These are phyloP conservation scores for Drosophila quasianomalipes DNA, from an alignment of 2,888 invertebrate species.

Conservation along the genomic window DNA sequence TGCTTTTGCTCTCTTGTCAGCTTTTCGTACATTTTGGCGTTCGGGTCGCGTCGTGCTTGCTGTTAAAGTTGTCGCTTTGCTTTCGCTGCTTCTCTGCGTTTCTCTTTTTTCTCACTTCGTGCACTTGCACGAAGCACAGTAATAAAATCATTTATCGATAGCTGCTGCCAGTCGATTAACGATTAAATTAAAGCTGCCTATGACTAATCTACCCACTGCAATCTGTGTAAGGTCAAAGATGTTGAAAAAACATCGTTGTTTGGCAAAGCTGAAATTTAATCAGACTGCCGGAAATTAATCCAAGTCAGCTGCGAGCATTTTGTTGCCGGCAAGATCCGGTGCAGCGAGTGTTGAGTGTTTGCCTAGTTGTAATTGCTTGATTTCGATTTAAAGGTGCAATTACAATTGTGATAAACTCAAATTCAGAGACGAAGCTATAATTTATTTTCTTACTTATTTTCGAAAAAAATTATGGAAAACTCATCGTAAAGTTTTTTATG, in stretches of 20 bases:
- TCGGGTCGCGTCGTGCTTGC: slow-evolving; percentile 36
- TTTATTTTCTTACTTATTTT: not conserved
- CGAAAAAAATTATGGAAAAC: not conserved
- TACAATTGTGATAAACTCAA: not conserved
- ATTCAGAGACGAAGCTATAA: not conserved
- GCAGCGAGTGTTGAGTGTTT: not conserved
- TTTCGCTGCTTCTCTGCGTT: slow-evolving; percentile 2
- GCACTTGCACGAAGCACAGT: not conserved
- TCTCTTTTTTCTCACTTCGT: not conserved
- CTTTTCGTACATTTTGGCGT: slow-evolving; percentile 11
- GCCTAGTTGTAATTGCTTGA: not conserved
- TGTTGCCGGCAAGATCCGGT: slow-evolving; percentile 8
- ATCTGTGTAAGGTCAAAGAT: not conserved
- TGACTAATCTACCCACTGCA: not conserved
- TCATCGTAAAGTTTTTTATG: not conserved
- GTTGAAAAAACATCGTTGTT: not conserved
- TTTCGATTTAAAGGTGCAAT: not conserved
- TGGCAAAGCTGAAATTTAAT: slow-evolving; percentile 6
- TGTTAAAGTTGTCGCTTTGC: slow-evolving; percentile 20
- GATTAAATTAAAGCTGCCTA: not conserved
- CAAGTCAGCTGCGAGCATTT: not conserved
- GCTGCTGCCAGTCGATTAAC: slow-evolving; percentile 5
- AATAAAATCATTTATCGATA: slow-evolving; percentile 13
- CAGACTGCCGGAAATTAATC: slow-evolving; percentile 27
- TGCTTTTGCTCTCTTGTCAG: slow-evolving; percentile 29